Percentiles rank a stretch among this genome's conserved stretches.
phyloP scores from a whole-genome alignment of 1,140 invertebrate species.

The Heliothis virescens region DNA sequence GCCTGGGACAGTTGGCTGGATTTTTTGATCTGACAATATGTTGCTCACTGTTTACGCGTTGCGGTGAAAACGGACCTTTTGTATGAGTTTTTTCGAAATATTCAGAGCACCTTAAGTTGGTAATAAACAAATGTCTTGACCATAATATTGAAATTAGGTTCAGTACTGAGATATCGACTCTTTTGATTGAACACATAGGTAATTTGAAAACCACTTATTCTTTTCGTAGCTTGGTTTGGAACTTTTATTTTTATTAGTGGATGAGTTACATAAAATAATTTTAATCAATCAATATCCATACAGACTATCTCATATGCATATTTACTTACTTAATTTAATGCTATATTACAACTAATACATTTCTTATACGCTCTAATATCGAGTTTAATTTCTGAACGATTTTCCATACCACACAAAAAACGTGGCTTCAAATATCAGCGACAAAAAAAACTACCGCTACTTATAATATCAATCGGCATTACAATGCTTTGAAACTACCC shows the following conservation, averaged over 20 bases:
- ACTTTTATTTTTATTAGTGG: no score
- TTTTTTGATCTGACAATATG: neutral
- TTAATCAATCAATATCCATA: neutral
- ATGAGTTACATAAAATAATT: neutral
- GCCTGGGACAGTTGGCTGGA: neutral
- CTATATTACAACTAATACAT: slow-evolving; percentile 32
- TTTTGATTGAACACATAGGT: no score
- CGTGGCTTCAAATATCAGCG: slow-evolving; percentile 31
- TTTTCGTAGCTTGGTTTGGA: no score
- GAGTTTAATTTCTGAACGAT: slow-evolving; percentile 29
- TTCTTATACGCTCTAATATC: slow-evolving; percentile 40
- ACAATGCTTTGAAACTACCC: slow-evolving; percentile 8
- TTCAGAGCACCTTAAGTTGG: no score
- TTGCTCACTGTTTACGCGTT: slow-evolving; percentile 1
- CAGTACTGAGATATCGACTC: no score
- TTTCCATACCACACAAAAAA: slow-evolving; percentile 36
- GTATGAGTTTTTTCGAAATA: no score
- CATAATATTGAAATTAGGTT: no score
- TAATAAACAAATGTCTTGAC: no score
- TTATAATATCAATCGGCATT: slow-evolving; percentile 33
- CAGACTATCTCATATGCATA: neutral
- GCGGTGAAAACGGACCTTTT: no score
- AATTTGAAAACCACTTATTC: no score
- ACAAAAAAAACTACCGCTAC: slow-evolving; percentile 28
- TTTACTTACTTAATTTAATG: slow-evolving; percentile 45